These are phyloP conservation scores for Collichthys lucidus DNA, from an alignment of 2,113 vertebrate genomes.

Conservation along the genomic window DNA sequence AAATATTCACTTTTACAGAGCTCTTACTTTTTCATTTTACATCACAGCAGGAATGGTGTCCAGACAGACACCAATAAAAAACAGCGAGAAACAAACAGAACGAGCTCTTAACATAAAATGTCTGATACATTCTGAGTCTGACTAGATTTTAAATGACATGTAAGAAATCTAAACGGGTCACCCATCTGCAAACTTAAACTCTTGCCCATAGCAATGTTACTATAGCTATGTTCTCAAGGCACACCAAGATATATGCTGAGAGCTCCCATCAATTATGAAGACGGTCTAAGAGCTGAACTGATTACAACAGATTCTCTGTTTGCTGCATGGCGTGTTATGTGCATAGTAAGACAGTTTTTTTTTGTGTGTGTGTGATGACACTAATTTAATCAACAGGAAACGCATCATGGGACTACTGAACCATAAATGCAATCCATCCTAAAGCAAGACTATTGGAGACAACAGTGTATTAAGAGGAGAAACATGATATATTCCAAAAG, in stretches of 20 bases:
- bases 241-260: slow-evolving; percentile 25
- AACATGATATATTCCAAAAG: slow-evolving; percentile 55
- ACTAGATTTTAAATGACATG: background rate
- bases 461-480: slow-evolving; percentile 39
- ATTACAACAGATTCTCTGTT: slow-evolving; percentile 6
- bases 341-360: background rate
- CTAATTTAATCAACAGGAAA: slow-evolving; percentile 39
- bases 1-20: background rate
- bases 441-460: slow-evolving; percentile 36
- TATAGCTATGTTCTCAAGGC: slow-evolving; percentile 30
- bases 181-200: background rate
- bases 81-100: slow-evolving; percentile 4
- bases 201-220: slow-evolving; percentile 21
- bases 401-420: slow-evolving; percentile 35
- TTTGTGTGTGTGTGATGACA: slow-evolving; percentile 5
- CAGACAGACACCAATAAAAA: slow-evolving; percentile 14
- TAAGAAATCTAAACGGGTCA: slow-evolving; percentile 8
- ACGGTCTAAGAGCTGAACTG: slow-evolving; percentile 24
- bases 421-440: slow-evolving; percentile 28
- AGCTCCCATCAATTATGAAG: slow-evolving; percentile 34
- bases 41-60: background rate
- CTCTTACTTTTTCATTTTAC: background rate
- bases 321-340: background rate
- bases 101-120: background rate
- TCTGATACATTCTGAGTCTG: background rate